These are phyloP conservation scores for Nyctibius bracteatus DNA, from an alignment of 2,113 vertebrate genomes.

Conservation along the genomic window DNA sequence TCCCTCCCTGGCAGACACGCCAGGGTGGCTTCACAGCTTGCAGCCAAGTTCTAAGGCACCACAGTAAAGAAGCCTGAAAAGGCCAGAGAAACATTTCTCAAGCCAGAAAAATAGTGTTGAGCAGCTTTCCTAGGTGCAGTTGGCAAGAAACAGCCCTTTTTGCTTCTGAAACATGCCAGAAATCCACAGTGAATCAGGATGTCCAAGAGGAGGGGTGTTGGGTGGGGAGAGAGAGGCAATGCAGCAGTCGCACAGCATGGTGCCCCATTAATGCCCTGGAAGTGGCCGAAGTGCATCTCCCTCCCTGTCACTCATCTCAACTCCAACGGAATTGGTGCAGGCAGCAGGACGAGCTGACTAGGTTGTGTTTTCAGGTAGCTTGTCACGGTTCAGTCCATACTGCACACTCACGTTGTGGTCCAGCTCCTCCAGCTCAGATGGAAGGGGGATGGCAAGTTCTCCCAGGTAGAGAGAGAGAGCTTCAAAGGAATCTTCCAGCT, in stretches of 20 bases:
- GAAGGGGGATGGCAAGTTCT: slow-evolving; percentile 91
- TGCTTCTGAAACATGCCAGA: slow-evolving; percentile 32
- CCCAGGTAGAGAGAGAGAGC: slow-evolving; percentile 88
- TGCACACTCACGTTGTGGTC: slow-evolving; percentile 80
- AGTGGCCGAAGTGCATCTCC: slow-evolving; percentile 30
- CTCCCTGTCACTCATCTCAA: background rate
- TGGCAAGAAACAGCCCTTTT: slow-evolving; percentile 47
- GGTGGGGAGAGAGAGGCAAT: slow-evolving; percentile 48
- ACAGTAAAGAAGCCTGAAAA: slow-evolving; percentile 46
- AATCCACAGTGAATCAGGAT: slow-evolving; percentile 55
- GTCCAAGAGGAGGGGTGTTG: background rate
- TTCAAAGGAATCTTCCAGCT: slow-evolving; percentile 93
- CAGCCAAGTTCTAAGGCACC: slow-evolving; percentile 68
- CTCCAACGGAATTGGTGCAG: background rate
- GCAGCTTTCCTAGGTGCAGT: slow-evolving; percentile 58
- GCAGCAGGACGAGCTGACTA: background rate
- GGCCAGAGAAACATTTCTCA: slow-evolving; percentile 33
- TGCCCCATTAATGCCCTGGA: slow-evolving; percentile 28
- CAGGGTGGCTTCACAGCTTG: slow-evolving; percentile 72
- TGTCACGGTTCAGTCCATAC: slow-evolving; percentile 73
- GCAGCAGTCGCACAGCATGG: background rate
- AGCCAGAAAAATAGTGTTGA: slow-evolving; percentile 41
- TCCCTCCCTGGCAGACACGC: slow-evolving; percentile 25
- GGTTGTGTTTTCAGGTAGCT: slow-evolving; percentile 46
- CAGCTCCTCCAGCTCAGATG: slow-evolving; percentile 89